Evolutionary conservation across 2,797 vertebrate genomes (phyloP).

Genomic region (Scyliorhinus canicula): DNA sequence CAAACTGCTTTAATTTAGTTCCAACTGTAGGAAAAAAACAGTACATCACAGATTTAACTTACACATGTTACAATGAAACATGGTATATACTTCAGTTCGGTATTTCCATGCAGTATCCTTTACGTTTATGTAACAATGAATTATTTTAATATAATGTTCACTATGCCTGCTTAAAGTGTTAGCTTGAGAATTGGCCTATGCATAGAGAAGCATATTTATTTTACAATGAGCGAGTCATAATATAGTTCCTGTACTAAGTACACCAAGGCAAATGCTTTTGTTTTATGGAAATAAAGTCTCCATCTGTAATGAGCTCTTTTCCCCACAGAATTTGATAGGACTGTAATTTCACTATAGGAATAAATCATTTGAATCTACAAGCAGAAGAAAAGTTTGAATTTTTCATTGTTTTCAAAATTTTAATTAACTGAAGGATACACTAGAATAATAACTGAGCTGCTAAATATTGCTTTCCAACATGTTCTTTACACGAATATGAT

Average conservation of each 20-base stretch:
- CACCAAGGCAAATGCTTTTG: conserved; percentile 66
- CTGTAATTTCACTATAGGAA: conserved; percentile 65
- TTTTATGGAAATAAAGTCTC: conserved; percentile 69
- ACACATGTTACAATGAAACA: conserved; percentile 20
- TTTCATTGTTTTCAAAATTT: conserved; percentile 15
- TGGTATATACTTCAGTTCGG: conserved; percentile 16
- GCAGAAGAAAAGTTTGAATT: conserved; percentile 6
- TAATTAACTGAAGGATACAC: conserved; percentile 30
- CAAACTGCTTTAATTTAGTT: conserved; percentile 27
- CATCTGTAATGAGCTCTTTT: conserved; percentile 66
- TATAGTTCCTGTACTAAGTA: conserved; percentile 63
- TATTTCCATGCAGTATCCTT: conserved; percentile 29
- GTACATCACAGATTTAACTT: conserved; percentile 19
- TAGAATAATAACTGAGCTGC: conserved; percentile 19
- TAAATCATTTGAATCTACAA: conserved; percentile 58
- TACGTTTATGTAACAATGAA: conserved; percentile 33
- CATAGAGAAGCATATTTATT: conserved; percentile 34
- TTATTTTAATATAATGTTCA: conserved; percentile 35
- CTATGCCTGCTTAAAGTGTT: conserved; percentile 32
- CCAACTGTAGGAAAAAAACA: neutral
- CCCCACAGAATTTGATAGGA: conserved; percentile 58
- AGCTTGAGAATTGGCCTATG: conserved; percentile 36
- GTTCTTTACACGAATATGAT: neutral
- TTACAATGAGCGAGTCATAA: conserved; percentile 61
- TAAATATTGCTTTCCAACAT: neutral